Percentiles rank a stretch among this genome's conserved stretches.
Evolutionary conservation across 2,113 vertebrate species (phyloP).

Genomic region (Alexandromys fortis): DNA sequence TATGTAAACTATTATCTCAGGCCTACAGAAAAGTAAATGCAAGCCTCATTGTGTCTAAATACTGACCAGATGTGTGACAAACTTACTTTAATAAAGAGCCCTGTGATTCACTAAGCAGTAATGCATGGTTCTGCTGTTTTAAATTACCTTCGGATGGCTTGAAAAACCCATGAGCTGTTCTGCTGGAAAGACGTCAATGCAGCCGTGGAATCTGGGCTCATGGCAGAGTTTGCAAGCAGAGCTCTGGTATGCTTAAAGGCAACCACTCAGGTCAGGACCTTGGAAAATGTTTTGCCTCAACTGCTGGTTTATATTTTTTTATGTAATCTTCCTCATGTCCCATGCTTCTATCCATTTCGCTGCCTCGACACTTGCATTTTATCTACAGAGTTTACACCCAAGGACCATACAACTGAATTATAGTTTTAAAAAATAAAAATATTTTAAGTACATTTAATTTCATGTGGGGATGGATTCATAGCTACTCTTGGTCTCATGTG

Average conservation of each 20-base stretch:
- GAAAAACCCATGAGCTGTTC: constrained; percentile 11
- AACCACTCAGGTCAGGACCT: neutral
- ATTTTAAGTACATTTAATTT: neutral
- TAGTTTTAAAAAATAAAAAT: neutral
- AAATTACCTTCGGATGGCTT: constrained; percentile 50
- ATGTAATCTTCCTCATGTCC: neutral
- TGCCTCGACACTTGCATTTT: neutral
- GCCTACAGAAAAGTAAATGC: neutral
- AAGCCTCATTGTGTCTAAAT: constrained; percentile 3
- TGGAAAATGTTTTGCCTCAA: neutral
- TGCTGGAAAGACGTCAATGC: neutral
- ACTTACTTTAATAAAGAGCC: constrained; percentile 27
- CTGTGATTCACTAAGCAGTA: constrained; percentile 47
- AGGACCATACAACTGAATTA: neutral
- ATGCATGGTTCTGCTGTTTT: constrained; percentile 47
- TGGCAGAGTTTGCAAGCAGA: neutral
- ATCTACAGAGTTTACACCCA: too few relatives aligned
- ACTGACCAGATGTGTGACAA: constrained; percentile 62
- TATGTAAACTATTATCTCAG: neutral
- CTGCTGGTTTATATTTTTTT: neutral
- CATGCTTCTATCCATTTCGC: too few relatives aligned
- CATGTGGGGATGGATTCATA: neutral
- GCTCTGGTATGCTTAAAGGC: neutral
- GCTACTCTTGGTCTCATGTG: neutral
- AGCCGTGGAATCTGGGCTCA: neutral